Conservation (phyloP, 2,797 vertebrate genomes). For the Cryptoblepharus egeriae region DNA sequence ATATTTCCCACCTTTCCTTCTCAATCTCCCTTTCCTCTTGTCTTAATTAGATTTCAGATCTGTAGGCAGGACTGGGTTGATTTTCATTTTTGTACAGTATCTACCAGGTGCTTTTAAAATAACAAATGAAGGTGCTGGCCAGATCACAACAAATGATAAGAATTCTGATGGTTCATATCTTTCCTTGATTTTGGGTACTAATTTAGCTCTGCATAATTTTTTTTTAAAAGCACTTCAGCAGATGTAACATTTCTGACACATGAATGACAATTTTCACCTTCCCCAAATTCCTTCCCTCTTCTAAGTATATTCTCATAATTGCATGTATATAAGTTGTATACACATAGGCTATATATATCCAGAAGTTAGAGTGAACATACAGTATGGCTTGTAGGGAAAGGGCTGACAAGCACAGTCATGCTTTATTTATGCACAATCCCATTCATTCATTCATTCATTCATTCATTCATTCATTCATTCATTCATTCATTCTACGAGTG, state of each 20-base stretch:
- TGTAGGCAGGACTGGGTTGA: neutral
- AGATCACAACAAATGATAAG: too few species aligned
- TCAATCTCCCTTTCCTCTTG: neutral
- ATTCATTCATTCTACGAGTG: too few species aligned
- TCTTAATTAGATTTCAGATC: slow-evolving; percentile 1
- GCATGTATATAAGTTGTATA: neutral
- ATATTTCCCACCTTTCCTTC: neutral
- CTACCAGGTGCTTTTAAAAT: neutral
- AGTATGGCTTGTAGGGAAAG: too few species aligned
- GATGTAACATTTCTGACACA: neutral
- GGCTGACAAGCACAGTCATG: too few species aligned
- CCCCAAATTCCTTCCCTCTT: neutral
- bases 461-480: too few species aligned
- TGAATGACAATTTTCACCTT: neutral
- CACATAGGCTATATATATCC: too few species aligned
- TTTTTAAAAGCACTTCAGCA: too few species aligned
- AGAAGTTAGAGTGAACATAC: too few species aligned
- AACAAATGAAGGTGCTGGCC: neutral
- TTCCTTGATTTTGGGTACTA: neutral
- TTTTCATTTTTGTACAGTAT: neutral
- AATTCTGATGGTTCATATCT: neutral
- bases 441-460: too few species aligned
- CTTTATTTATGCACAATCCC: too few species aligned
- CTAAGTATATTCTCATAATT: neutral
- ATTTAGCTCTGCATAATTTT: too few species aligned